Conservation (phyloP, 2,113 vertebrate genomes). For the Coreoperca whiteheadi region DNA sequence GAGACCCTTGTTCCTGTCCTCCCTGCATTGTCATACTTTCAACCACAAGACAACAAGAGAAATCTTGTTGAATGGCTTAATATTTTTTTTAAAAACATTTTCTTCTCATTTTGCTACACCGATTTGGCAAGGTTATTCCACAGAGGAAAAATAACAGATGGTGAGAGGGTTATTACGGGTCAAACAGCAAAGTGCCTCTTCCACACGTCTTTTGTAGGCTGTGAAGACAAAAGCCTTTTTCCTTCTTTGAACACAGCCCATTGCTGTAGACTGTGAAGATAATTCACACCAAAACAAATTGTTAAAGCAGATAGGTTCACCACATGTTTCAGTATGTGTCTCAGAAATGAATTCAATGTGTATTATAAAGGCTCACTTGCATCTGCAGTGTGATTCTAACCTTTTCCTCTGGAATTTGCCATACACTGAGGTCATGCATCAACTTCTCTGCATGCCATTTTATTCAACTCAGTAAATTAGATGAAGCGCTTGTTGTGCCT, state of each 20-base stretch:
- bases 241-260: neutral
- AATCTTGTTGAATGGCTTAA: constrained; percentile 16
- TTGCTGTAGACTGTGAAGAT: neutral
- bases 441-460: neutral
- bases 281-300: neutral
- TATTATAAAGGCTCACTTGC: neutral
- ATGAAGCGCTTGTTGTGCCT: neutral
- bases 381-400: neutral
- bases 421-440: neutral
- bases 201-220: neutral
- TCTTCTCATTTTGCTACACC: neutral
- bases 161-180: constrained; percentile 8
- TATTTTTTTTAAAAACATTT: neutral
- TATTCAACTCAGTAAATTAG: neutral
- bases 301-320: neutral
- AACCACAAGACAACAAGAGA: neutral
- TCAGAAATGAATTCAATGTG: neutral
- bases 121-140: neutral
- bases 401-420: neutral
- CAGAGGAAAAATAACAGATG: neutral
- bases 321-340: neutral
- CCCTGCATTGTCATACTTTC: constrained; percentile 4
- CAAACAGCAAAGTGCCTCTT: constrained; percentile 3
- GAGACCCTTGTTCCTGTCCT: constrained; percentile 11
- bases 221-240: neutral